phyloP scores from a whole-genome alignment of 2,888 invertebrate species.

The Apotomis capreana region DNA sequence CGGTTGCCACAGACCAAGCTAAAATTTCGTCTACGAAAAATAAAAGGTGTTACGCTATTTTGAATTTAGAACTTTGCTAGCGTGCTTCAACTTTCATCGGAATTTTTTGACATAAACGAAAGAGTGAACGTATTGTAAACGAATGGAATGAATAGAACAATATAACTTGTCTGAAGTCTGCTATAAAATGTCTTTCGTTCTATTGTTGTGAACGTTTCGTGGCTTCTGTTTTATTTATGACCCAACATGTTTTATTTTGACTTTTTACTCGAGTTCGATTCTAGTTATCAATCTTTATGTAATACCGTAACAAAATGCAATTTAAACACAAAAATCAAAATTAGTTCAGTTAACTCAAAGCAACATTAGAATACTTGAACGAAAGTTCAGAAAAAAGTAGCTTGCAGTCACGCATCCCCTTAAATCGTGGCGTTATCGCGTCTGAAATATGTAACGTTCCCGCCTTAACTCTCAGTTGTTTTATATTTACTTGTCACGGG shows the following conservation, averaged over 20 bases:
- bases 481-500: slow-evolving; percentile 48
- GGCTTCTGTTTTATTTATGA: slow-evolving; percentile 13
- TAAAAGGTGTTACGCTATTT: slow-evolving; percentile 73
- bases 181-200: slow-evolving; percentile 31
- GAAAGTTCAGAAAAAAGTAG: slow-evolving; percentile 37
- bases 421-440: slow-evolving; percentile 53
- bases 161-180: slow-evolving; percentile 33
- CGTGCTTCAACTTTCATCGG: slow-evolving; percentile 53
- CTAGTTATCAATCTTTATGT: background rate
- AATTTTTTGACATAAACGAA: slow-evolving; percentile 37
- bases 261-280: background rate
- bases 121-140: slow-evolving; percentile 29
- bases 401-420: slow-evolving; percentile 47
- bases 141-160: slow-evolving; percentile 23
- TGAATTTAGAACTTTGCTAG: slow-evolving; percentile 63
- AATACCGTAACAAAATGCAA: background rate
- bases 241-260: background rate
- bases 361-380: slow-evolving; percentile 25
- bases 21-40: slow-evolving; percentile 66
- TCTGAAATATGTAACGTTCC: slow-evolving; percentile 53
- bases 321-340: background rate
- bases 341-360: background rate
- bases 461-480: slow-evolving; percentile 46
- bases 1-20: slow-evolving; percentile 66
- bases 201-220: slow-evolving; percentile 24